Conservation (phyloP, 2,797 vertebrate genomes). For the Pangasius larnaudii region DNA sequence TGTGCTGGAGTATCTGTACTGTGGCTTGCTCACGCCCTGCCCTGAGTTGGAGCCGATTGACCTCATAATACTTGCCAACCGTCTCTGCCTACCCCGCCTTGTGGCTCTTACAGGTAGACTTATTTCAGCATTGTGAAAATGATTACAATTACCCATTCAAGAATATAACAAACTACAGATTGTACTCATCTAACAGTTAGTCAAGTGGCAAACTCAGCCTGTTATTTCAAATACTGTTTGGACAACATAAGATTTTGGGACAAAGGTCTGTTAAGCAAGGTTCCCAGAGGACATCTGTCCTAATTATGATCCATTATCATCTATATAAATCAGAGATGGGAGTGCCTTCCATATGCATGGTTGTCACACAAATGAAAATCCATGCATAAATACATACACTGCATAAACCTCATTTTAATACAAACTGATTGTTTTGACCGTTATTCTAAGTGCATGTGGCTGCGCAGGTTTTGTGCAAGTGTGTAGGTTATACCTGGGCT, state of each 20-base stretch:
- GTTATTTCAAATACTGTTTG: not conserved
- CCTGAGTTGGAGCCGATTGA: conserved; percentile 83
- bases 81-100: conserved; percentile 87
- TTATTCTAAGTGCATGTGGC: not conserved
- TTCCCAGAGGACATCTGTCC: not conserved
- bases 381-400: not conserved
- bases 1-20: conserved; percentile 89
- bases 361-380: not conserved
- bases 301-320: not conserved
- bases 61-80: conserved; percentile 84
- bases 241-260: not conserved
- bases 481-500: not conserved
- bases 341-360: not conserved
- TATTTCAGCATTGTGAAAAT: not conserved
- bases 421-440: not conserved
- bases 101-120: conserved; percentile 85
- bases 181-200: not conserved
- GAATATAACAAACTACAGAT: not conserved
- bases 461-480: not conserved
- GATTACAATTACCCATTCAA: not conserved
- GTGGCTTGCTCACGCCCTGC: conserved; percentile 79
- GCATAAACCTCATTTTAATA: not conserved
- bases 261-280: not conserved
- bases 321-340: not conserved
- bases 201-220: not conserved